Evolutionary conservation across 2,888 invertebrate genomes (phyloP).

Genomic region (Pardosa pseudoannulata): DNA sequence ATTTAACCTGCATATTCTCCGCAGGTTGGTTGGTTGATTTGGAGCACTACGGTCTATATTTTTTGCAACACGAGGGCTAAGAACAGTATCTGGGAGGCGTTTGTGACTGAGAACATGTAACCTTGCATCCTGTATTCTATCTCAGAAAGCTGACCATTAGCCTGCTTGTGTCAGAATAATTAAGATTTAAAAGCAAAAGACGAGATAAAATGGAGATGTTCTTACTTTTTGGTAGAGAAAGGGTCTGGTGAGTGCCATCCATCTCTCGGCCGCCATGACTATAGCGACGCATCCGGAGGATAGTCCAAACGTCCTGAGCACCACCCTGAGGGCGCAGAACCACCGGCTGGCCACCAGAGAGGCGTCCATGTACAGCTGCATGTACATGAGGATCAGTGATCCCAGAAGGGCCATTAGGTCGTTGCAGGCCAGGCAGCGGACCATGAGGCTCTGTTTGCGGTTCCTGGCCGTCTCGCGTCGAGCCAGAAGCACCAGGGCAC

Average conservation of each 20-base stretch:
- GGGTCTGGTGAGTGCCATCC: constrained; percentile 89
- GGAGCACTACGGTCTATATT: no score
- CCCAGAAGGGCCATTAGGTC: constrained; percentile 88
- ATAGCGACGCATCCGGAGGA: constrained; percentile 92
- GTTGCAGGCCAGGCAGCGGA: constrained; percentile 87
- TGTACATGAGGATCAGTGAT: constrained; percentile 85
- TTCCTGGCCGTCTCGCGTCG: constrained; percentile 85
- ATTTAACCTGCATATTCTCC: no score
- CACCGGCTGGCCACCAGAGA: constrained; percentile 79
- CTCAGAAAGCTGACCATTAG: no score
- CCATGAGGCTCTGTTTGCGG: constrained; percentile 86
- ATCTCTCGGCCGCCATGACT: constrained; percentile 91
- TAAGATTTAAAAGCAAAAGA: no score
- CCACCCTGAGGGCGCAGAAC: constrained; percentile 84
- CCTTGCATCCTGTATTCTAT: no score
- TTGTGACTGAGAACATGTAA: no score
- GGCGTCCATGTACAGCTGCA: constrained; percentile 79
- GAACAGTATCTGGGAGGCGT: no score
- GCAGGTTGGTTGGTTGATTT: no score
- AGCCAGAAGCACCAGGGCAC: constrained; percentile 86
- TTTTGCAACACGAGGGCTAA: no score
- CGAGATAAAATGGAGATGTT: no score
- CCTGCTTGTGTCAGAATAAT: no score
- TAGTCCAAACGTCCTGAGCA: constrained; percentile 88
- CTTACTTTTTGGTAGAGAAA: constrained; percentile 91